phyloP scores from a whole-genome alignment of 1,140 invertebrate species.

The Zelostemma sp. region DNA sequence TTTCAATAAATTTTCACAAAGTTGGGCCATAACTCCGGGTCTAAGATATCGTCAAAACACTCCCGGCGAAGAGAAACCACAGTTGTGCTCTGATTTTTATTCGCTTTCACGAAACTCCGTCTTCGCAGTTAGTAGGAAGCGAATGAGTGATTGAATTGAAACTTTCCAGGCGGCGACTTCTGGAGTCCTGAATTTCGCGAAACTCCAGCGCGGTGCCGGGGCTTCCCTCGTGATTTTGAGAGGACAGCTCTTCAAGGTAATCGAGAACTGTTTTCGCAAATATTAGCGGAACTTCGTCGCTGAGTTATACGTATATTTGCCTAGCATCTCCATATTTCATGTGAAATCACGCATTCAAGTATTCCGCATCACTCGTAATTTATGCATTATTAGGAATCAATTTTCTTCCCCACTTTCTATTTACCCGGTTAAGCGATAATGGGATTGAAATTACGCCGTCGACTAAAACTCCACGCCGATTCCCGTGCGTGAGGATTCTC shows the following conservation, averaged over 20 bases:
- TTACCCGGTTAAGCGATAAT: neutral
- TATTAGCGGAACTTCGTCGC: conserved; percentile 46
- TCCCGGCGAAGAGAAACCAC: conserved; percentile 24
- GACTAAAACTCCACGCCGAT: too few relatives aligned
- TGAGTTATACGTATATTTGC: conserved; percentile 41
- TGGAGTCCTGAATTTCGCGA: conserved; percentile 39
- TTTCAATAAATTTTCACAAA: conserved; percentile 36
- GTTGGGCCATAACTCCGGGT: conserved; percentile 33
- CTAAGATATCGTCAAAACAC: conserved; percentile 43
- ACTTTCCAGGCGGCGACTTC: conserved; percentile 44
- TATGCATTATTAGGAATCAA: conserved; percentile 23
- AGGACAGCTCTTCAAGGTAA: conserved; percentile 48
- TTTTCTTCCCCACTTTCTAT: conserved; percentile 11
- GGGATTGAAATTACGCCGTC: too few relatives aligned
- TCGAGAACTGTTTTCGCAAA: conserved; percentile 51
- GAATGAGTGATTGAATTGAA: conserved; percentile 52
- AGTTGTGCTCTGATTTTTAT: conserved; percentile 46
- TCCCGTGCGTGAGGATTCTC: too few relatives aligned
- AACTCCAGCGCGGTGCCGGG: conserved; percentile 28
- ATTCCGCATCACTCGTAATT: conserved; percentile 39
- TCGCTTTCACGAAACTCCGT: conserved; percentile 36
- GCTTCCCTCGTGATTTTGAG: conserved; percentile 44
- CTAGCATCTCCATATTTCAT: conserved; percentile 44
- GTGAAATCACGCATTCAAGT: conserved; percentile 36
- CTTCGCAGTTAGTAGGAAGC: conserved; percentile 44